phyloP scores from a whole-genome alignment of 1,140 invertebrate genomes.

The Drosophila seguyi region DNA sequence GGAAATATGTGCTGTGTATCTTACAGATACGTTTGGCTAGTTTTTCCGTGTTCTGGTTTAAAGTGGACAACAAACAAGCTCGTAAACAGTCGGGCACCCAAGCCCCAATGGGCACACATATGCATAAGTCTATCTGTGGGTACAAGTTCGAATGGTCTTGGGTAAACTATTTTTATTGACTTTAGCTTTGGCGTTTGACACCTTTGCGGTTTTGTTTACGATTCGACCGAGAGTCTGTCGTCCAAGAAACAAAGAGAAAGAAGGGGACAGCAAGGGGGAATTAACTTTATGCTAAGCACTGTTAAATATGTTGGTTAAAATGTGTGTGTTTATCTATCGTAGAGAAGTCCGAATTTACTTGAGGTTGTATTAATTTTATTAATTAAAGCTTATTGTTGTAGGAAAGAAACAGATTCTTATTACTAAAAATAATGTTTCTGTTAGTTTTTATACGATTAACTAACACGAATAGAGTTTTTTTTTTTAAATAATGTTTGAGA shows the following conservation, averaged over 20 bases:
- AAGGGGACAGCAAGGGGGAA: not conserved
- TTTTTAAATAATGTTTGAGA: not conserved
- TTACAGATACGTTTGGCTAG: slow-evolving; percentile 57
- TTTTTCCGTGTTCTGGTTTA: slow-evolving; percentile 71
- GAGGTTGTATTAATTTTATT: not conserved
- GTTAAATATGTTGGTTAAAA: slow-evolving; percentile 1
- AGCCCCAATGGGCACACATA: slow-evolving; percentile 33
- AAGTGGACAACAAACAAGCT: slow-evolving; percentile 76
- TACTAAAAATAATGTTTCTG: too few relatives aligned
- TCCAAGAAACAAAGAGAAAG: slow-evolving; percentile 16
- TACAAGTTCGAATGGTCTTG: slow-evolving; percentile 21
- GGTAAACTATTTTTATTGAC: slow-evolving; percentile 72
- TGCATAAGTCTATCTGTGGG: slow-evolving; percentile 8
- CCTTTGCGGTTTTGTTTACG: slow-evolving; percentile 73
- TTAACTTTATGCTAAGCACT: slow-evolving; percentile 40
- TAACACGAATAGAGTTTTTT: not conserved
- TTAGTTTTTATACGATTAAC: not conserved
- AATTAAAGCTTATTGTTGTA: not conserved
- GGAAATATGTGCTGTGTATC: slow-evolving; percentile 55
- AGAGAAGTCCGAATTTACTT: not conserved
- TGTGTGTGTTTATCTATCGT: not conserved
- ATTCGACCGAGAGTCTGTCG: slow-evolving; percentile 28
- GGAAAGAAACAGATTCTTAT: not conserved
- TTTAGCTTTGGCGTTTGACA: slow-evolving; percentile 78
- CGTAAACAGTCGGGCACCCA: slow-evolving; percentile 57